Conservation (phyloP, 2,797 vertebrate species). For the Pseudocheirus occidentalis region DNA sequence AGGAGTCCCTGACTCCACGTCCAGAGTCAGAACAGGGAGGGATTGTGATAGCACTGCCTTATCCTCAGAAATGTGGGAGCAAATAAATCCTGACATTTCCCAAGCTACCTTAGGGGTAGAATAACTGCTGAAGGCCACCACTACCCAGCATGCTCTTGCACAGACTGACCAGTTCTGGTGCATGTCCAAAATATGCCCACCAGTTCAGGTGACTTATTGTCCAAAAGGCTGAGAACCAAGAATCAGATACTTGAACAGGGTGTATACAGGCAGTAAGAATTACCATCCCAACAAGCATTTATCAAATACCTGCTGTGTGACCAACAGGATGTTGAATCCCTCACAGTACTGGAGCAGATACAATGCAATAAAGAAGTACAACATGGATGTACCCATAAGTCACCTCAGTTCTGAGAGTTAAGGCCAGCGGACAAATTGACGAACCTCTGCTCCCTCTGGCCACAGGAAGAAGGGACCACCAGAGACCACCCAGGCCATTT, state of each 20-base stretch:
- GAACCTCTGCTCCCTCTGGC: not conserved
- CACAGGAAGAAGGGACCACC: not conserved
- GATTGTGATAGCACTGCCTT: not conserved
- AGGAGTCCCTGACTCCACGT: not conserved
- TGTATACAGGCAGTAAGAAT: not conserved
- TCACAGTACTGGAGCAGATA: not conserved
- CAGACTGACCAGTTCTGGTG: not conserved
- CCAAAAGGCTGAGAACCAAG: not conserved
- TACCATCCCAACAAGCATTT: not conserved
- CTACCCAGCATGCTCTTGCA: not conserved
- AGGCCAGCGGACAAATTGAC: not conserved
- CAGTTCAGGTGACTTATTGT: not conserved
- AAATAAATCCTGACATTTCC: not conserved
- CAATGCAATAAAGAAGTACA: not conserved
- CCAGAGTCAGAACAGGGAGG: not conserved
- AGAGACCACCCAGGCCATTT: not conserved
- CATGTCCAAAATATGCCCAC: not conserved
- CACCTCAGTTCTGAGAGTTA: not conserved
- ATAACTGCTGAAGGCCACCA: not conserved
- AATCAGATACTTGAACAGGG: not conserved
- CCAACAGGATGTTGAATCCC: not conserved
- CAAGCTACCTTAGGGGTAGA: not conserved
- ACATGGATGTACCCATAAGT: not conserved
- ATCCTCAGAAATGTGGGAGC: not conserved
- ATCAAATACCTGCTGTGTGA: not conserved